These are phyloP conservation scores for Therioaphis trifolii DNA, from an alignment of 2,888 invertebrate genomes.

Conservation along the genomic window DNA sequence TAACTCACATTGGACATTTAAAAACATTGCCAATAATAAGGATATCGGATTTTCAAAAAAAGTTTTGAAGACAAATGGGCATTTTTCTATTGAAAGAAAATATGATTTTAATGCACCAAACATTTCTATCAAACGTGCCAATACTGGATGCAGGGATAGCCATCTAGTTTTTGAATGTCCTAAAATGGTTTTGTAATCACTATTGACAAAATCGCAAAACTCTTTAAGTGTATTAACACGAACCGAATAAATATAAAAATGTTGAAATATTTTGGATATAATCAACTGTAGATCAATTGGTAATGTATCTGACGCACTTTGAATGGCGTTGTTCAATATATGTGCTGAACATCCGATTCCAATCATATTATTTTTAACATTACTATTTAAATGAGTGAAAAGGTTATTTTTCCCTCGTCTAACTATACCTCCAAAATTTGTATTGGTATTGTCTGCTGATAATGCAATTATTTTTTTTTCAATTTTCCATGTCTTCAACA, in stretches of 20 bases:
- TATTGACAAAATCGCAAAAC: constrained; percentile 67
- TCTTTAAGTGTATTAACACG: constrained; percentile 67
- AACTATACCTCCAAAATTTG: constrained; percentile 63
- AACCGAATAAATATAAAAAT: constrained; percentile 68
- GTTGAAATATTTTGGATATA: constrained; percentile 67
- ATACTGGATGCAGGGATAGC: constrained; percentile 66
- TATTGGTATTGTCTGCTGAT: constrained; percentile 61
- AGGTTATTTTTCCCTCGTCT: constrained; percentile 42
- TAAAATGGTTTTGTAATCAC: constrained; percentile 67
- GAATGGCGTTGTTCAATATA: constrained; percentile 21
- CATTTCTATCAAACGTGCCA: constrained; percentile 67
- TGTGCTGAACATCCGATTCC: constrained; percentile 8
- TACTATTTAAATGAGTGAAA: neutral
- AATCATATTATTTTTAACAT: neutral
- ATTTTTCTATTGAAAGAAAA: constrained; percentile 66
- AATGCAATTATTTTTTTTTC: constrained; percentile 25
- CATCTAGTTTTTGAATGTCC: constrained; percentile 66
- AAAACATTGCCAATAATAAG: constrained; percentile 59
- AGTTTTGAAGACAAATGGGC: constrained; percentile 66
- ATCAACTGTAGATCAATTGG: constrained; percentile 65
- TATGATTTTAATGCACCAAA: constrained; percentile 66
- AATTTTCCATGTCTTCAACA: neutral
- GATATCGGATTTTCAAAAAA: constrained; percentile 66
- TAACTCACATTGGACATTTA: constrained; percentile 26
- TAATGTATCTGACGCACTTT: constrained; percentile 21